These are phyloP conservation scores for Tinea pellionella DNA, from an alignment of 2,888 invertebrate genomes.

Conservation along the genomic window DNA sequence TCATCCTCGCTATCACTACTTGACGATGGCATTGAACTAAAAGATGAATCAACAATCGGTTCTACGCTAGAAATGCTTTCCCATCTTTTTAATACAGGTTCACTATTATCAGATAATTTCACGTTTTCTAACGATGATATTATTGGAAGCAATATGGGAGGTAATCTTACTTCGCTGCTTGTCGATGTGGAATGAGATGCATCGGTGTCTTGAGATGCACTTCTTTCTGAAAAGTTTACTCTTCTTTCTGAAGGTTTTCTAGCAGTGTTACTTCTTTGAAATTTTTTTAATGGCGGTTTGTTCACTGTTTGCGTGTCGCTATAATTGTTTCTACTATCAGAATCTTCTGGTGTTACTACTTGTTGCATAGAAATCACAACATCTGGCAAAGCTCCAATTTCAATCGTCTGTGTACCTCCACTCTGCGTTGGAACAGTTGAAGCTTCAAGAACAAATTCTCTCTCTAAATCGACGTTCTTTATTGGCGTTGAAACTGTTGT, in stretches of 20 bases:
- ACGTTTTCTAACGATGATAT: conserved; percentile 73
- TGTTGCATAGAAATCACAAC: conserved; percentile 40
- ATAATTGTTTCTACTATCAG: conserved; percentile 33
- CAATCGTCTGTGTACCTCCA: conserved; percentile 32
- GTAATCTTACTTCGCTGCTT: conserved; percentile 72
- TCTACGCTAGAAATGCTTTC: conserved; percentile 78
- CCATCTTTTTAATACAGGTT: conserved; percentile 61
- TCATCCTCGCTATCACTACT: conserved; percentile 62
- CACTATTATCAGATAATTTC: conserved; percentile 45
- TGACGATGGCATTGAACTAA: conserved; percentile 68
- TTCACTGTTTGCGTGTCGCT: conserved; percentile 32
- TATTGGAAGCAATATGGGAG: conserved; percentile 78
- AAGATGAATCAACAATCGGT: conserved; percentile 76
- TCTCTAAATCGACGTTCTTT: conserved; percentile 40
- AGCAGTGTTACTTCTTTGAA: conserved; percentile 58
- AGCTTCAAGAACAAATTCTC: conserved; percentile 40
- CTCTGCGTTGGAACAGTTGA: conserved; percentile 27
- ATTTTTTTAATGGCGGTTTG: conserved; percentile 35
- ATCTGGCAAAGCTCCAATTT: conserved; percentile 36
- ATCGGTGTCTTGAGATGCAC: conserved; percentile 73
- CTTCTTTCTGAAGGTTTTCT: conserved; percentile 57
- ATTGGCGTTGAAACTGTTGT: conserved; percentile 34
- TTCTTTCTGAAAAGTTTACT: conserved; percentile 63
- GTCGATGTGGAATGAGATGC: conserved; percentile 71
- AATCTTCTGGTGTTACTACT: conserved; percentile 36